Conservation (phyloP, 1,140 invertebrate genomes). For the Diorhabda carinulata region DNA sequence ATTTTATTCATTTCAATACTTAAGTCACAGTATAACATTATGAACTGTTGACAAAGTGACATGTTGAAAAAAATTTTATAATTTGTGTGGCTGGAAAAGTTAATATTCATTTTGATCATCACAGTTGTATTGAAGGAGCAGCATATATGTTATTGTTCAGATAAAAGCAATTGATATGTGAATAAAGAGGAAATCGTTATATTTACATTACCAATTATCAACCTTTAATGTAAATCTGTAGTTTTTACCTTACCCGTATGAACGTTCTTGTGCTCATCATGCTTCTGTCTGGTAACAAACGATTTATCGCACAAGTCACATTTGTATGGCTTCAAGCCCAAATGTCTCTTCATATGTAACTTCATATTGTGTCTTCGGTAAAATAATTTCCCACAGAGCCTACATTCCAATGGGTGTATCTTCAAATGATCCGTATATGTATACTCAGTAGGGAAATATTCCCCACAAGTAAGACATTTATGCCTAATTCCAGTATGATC, state of each 20-base stretch:
- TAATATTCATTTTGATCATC: too few species aligned
- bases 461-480: conserved; percentile 58
- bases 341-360: conserved; percentile 49
- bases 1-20: too few species aligned
- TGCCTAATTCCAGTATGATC: conserved; percentile 26
- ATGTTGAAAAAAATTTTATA: too few species aligned
- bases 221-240: too few species aligned
- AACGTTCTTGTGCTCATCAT: conserved; percentile 73
- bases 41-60: too few species aligned
- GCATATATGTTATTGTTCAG: too few species aligned
- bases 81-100: too few species aligned
- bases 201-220: too few species aligned
- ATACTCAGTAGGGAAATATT: conserved; percentile 57
- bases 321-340: conserved; percentile 70
- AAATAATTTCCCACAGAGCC: conserved; percentile 75
- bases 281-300: conserved; percentile 74
- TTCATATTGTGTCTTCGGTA: conserved; percentile 67
- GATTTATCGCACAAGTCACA: conserved; percentile 73
- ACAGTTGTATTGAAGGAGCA: too few species aligned
- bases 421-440: conserved; percentile 67
- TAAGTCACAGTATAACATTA: too few species aligned
- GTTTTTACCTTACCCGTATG: conserved; percentile 57
- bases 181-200: too few species aligned
- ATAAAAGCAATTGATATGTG: too few species aligned
- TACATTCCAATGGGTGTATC: conserved; percentile 74